phyloP scores from a whole-genome alignment of 1,140 invertebrate genomes.

The Drusus annulatus region DNA sequence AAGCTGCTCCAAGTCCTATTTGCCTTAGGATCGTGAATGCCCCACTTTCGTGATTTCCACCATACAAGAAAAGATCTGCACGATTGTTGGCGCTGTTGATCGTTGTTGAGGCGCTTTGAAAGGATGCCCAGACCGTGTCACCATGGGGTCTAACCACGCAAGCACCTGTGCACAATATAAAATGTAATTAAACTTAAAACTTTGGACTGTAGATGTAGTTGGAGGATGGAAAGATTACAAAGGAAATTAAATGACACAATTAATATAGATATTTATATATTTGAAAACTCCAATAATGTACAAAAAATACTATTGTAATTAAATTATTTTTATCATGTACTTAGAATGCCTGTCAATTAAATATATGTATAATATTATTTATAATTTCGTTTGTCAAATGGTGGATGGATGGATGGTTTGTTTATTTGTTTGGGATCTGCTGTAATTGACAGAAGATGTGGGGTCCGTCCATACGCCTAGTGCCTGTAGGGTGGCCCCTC shows the following conservation, averaged over 20 bases:
- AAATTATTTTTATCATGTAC: constrained; percentile 66
- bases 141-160: too few relatives aligned
- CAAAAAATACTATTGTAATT: constrained; percentile 72
- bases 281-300: constrained; percentile 72
- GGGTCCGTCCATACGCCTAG: constrained; percentile 49
- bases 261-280: constrained; percentile 68
- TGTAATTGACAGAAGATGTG: constrained; percentile 57
- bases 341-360: constrained; percentile 59
- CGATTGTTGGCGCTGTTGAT: too few relatives aligned
- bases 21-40: too few relatives aligned
- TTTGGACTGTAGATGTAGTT: neutral
- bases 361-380: constrained; percentile 52
- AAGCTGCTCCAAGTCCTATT: too few relatives aligned
- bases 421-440: constrained; percentile 11
- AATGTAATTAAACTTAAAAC: too few relatives aligned
- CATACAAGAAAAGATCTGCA: too few relatives aligned
- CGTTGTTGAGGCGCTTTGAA: too few relatives aligned
- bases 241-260: constrained; percentile 5
- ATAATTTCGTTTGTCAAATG: constrained; percentile 53
- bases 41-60: too few relatives aligned
- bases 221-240: neutral
- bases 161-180: too few relatives aligned
- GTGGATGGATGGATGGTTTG: constrained; percentile 50
- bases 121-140: too few relatives aligned
- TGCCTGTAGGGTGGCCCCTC: constrained; percentile 25